Base-by-base conservation (phyloP, 2,113 vertebrate species). In the Smithornis capensis region DNA sequence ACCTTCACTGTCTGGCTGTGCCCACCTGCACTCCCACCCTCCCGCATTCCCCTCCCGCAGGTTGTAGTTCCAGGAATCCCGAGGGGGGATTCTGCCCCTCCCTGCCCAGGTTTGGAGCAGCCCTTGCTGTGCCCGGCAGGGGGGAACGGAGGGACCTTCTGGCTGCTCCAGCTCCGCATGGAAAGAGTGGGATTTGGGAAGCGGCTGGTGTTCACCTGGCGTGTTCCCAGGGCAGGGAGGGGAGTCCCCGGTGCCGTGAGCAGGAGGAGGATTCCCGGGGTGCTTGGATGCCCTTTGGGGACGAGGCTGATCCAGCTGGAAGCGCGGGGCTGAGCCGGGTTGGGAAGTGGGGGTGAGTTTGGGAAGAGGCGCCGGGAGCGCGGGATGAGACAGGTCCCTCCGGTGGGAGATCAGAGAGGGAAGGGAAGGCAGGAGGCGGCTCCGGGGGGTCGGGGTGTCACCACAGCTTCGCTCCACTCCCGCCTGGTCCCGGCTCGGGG, bases 381-480 rank as follows among this genome's bases (percentile, higher is more conserved):
- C 13, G 49, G 24, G 49, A 14, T 22, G 55, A 37, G 59, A 24
- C 52, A 4, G 79, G 55, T 14, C 28, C 12, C 7, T 14, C 8
- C 3, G 56, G 25, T 19, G 56, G 23, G 31, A 25, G 24, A 14
- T 1, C 8, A 10, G 21, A 42, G 62, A n/a, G 45, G 71, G 56
- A 18, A 33, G 2, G 52, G 76, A 10, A 21, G 62, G 62, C 65
- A 49, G 86, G 73, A 71, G 65, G 68, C 12, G 19, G 68, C 77
- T 59, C 52, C 0, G 52, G 68, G 70, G 78, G 78, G 7, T 59
- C 74, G 1, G 75, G 57, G 87, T 23, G 8, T 87, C 96, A 86
- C 92, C 88, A 29, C 86, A 35, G 81, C 89, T 92, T 84, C 14
- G 74, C 94, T 95, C 90, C 93, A 55, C 93, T 84, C 23, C 60